These are phyloP conservation scores for Drosophila cyrtoloma DNA, from an alignment of 2,888 invertebrate genomes.

Conservation along the genomic window DNA sequence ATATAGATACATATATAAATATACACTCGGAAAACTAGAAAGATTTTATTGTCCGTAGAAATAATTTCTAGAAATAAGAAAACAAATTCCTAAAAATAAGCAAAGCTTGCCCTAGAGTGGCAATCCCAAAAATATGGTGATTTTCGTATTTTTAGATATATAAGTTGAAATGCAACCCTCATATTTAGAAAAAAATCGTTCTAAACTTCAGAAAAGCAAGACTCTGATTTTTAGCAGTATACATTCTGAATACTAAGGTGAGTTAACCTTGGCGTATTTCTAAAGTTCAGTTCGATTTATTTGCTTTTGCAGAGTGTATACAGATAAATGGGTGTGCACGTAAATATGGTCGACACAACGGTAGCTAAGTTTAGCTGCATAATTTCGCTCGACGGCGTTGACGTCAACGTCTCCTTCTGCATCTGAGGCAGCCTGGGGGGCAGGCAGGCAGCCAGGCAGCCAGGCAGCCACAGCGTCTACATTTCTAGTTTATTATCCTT, in stretches of 20 bases:
- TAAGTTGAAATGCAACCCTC: neutral
- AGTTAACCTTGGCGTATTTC: neutral
- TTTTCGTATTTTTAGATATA: no score
- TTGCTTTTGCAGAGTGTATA: neutral
- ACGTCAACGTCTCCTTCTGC: slow-evolving; percentile 44
- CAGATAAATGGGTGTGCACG: neutral
- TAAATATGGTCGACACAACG: slow-evolving; percentile 5
- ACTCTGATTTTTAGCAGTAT: neutral
- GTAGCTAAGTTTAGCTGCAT: slow-evolving; percentile 56
- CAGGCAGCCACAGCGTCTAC: slow-evolving; percentile 33
- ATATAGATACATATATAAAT: slow-evolving; percentile 1
- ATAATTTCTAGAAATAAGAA: neutral
- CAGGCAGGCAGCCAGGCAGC: neutral
- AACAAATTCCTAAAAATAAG: neutral
- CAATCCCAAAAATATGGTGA: neutral
- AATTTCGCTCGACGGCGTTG: slow-evolving; percentile 52
- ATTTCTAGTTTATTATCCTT: slow-evolving; percentile 72
- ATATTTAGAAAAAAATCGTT: neutral
- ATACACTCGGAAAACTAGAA: neutral
- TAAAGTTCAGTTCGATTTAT: neutral
- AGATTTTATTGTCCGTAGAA: neutral
- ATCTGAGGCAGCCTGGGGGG: slow-evolving; percentile 9
- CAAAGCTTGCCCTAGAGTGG: neutral
- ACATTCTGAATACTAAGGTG: neutral
- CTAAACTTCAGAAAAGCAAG: neutral